Percentiles rank a stretch among this genome's conserved stretches.
phyloP scores from a whole-genome alignment of 2,113 vertebrate genomes.

The Mionectes macconnelli region DNA sequence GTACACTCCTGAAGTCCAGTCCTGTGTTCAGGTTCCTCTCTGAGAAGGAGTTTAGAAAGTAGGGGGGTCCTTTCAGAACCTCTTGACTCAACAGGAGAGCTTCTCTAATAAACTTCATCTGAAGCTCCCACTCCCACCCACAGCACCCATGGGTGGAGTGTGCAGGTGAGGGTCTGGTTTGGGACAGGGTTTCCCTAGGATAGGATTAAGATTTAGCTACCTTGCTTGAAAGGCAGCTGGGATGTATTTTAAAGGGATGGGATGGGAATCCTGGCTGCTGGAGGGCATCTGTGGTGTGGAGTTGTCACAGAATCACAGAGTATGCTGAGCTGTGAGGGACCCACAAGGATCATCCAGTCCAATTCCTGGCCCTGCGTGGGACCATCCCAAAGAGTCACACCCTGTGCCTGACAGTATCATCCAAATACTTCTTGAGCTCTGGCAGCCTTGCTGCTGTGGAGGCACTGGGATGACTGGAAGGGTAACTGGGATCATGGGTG shows the following conservation, averaged over 20 bases:
- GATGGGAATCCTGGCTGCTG: not conserved
- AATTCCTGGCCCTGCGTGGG: not conserved
- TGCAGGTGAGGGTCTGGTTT: not conserved
- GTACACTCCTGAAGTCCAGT: not conserved
- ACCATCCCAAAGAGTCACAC: not conserved
- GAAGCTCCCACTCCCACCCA: not conserved
- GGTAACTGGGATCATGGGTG: accelerated
- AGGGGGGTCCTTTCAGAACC: not conserved
- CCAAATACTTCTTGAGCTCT: not conserved
- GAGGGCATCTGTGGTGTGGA: accelerated
- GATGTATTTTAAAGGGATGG: not conserved
- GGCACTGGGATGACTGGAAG: not conserved
- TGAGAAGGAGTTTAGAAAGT: not conserved
- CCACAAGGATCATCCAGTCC: not conserved
- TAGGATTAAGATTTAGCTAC: not conserved
- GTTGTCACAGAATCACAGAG: not conserved
- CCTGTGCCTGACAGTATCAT: not conserved
- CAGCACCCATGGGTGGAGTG: not conserved
- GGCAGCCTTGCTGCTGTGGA: not conserved
- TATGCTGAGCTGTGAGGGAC: not conserved
- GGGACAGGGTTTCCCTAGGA: not conserved
- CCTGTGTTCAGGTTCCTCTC: not conserved
- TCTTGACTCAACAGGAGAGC: not conserved
- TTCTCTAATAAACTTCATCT: not conserved
- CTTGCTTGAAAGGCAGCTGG: not conserved